These are phyloP conservation scores for Oeneis ivallda DNA, from an alignment of 2,888 invertebrate genomes.

Conservation along the genomic window DNA sequence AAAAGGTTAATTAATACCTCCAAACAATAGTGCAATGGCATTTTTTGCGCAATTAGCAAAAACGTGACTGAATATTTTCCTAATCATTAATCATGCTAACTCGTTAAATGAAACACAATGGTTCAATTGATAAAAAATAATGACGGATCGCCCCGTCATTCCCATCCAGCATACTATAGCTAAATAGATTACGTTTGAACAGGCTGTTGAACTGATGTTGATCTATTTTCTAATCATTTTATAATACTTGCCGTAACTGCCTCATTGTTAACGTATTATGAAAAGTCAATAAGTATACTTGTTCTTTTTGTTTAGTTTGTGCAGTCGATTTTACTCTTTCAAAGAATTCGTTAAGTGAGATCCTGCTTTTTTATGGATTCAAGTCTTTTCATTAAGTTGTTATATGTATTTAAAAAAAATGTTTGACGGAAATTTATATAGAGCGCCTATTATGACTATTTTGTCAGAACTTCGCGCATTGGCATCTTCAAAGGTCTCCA, in stretches of 20 bases:
- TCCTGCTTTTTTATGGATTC: neutral
- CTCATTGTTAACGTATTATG: conserved; percentile 35
- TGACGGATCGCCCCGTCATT: conserved; percentile 53
- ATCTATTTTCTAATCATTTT: conserved; percentile 43
- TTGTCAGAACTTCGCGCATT: no score
- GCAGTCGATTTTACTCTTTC: neutral
- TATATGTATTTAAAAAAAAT: neutral
- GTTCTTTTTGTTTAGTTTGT: conserved; percentile 8
- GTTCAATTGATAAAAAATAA: conserved; percentile 44
- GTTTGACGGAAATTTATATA: neutral
- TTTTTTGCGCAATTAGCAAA: conserved; percentile 27
- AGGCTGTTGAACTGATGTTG: conserved; percentile 40
- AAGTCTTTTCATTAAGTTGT: no score
- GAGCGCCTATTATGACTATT: no score
- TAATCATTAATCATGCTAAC: conserved; percentile 45
- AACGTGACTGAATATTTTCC: conserved; percentile 38
- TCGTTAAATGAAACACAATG: conserved; percentile 44
- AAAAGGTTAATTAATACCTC: neutral
- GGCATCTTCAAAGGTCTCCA: no score
- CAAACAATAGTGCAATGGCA: conserved; percentile 1
- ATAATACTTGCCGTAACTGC: conserved; percentile 40
- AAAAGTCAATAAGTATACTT: conserved; percentile 24
- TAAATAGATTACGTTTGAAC: conserved; percentile 35
- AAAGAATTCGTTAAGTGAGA: neutral
- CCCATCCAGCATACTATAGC: conserved; percentile 43